These are phyloP conservation scores for Motacilla alba DNA, from an alignment of 2,113 vertebrate species.

Conservation along the genomic window DNA sequence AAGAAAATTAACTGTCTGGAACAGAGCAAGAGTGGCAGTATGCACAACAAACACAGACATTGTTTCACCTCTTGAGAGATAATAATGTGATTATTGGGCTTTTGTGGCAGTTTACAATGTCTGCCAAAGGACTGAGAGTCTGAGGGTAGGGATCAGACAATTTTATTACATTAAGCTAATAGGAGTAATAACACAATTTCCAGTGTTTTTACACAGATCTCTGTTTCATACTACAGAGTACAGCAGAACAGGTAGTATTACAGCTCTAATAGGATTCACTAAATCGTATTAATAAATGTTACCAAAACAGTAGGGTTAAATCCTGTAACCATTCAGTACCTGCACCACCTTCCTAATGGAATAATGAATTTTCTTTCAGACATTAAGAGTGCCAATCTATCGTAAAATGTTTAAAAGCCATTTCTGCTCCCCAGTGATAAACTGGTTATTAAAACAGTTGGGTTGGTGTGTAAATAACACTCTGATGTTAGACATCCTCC, in stretches of 20 bases:
- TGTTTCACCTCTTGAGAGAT: not conserved
- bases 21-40: not conserved
- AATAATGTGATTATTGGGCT: not conserved
- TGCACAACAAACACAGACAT: not conserved
- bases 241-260: not conserved
- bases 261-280: not conserved
- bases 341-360: not conserved
- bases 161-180: not conserved
- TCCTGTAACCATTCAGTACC: not conserved
- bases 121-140: not conserved
- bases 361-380: not conserved
- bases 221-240: not conserved
- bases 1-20: not conserved
- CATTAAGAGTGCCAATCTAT: not conserved
- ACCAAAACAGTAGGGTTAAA: not conserved
- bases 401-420: not conserved
- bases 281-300: not conserved
- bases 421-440: slow-evolving; percentile 3
- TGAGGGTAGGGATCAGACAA: not conserved
- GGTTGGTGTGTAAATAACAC: not conserved
- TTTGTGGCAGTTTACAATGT: not conserved
- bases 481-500: not conserved
- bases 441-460: slow-evolving; percentile 9
- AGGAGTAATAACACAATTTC: not conserved
- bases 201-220: not conserved